Conservation (phyloP, 2,113 vertebrate genomes). For the Neoarius graeffei region DNA sequence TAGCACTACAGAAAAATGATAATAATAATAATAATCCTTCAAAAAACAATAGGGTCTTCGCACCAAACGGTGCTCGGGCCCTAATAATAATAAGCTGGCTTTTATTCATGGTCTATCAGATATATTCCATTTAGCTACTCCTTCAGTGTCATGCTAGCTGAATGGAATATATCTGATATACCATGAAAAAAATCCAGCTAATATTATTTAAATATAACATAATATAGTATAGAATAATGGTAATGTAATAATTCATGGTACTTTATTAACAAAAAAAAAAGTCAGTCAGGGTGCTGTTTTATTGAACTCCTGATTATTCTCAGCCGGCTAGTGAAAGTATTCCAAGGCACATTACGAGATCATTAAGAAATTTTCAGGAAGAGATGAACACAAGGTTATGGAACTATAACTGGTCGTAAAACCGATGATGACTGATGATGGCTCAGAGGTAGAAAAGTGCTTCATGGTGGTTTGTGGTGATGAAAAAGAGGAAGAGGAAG, state of each 20-base stretch:
- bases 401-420: not conserved
- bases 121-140: too few relatives aligned
- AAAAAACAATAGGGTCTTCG: too few relatives aligned
- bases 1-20: too few relatives aligned
- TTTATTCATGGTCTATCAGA: too few relatives aligned
- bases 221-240: not conserved
- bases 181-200: too few relatives aligned
- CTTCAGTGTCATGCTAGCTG: too few relatives aligned
- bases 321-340: not conserved
- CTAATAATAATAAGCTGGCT: too few relatives aligned
- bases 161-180: too few relatives aligned
- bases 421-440: not conserved
- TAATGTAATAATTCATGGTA: slow-evolving; percentile 46
- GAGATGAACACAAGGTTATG: not conserved
- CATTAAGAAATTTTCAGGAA: not conserved
- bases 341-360: slow-evolving; percentile 1
- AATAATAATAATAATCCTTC: too few relatives aligned
- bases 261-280: slow-evolving; percentile 31
- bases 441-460: not conserved
- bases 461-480: not conserved
- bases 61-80: too few relatives aligned
- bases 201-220: too few relatives aligned
- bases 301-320: slow-evolving; percentile 43
- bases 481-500: not conserved
- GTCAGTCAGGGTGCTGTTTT: slow-evolving; percentile 10